Percentiles rank a stretch among this genome's conserved stretches.
Evolutionary conservation across 2,797 vertebrate genomes (phyloP).

Genomic region (Girardinus metallicus): DNA sequence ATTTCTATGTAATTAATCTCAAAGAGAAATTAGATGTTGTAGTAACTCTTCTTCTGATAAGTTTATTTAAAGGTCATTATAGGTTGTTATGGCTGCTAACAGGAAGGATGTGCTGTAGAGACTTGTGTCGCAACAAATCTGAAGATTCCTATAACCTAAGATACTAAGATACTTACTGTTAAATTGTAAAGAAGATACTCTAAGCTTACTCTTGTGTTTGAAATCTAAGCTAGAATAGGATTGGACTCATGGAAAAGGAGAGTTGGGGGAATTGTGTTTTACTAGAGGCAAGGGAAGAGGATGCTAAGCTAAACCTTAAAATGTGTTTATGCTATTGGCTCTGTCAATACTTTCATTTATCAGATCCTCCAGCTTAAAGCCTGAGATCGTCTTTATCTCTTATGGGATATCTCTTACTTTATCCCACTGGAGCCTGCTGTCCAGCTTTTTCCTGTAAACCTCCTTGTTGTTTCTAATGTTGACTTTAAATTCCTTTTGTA

Average conservation of each 20-base stretch:
- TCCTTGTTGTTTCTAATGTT: not conserved
- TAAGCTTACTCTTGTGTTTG: not conserved
- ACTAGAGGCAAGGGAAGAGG: not conserved
- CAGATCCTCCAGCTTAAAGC: not conserved
- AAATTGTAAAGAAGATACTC: not conserved
- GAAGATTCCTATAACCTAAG: not conserved
- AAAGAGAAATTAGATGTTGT: not conserved
- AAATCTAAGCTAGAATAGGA: not conserved
- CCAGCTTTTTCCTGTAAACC: not conserved
- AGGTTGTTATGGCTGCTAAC: not conserved
- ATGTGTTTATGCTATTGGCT: not conserved
- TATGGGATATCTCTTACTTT: not conserved
- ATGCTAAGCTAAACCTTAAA: not conserved
- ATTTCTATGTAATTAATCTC: not conserved
- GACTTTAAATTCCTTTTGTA: not conserved
- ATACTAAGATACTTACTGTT: not conserved
- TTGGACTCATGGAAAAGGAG: not conserved
- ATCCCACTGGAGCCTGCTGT: not conserved
- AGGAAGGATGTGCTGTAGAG: not conserved
- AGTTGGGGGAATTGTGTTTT: not conserved
- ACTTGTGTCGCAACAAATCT: not conserved
- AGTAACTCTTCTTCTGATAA: not conserved
- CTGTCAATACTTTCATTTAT: not conserved
- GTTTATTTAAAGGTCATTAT: not conserved
- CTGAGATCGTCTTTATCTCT: not conserved